These are phyloP conservation scores for Smutsia temminckii DNA, from an alignment of 2,797 vertebrate species.

Conservation along the genomic window DNA sequence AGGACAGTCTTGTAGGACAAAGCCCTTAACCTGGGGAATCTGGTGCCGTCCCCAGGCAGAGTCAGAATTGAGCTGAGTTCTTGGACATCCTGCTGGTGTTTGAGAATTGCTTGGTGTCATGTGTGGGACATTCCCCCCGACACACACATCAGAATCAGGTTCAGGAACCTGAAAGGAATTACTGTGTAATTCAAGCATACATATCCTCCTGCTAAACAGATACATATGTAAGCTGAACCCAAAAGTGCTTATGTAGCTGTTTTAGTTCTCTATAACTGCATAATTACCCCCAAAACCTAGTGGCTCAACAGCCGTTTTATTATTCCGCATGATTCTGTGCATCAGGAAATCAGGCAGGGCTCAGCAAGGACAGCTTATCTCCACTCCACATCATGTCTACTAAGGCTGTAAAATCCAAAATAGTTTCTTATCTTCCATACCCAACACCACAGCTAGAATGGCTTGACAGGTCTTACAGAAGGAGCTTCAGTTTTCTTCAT, in stretches of 20 bases:
- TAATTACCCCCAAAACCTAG: background rate
- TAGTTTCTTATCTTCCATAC: background rate
- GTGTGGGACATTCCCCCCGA: too few species aligned
- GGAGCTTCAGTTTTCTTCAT: background rate
- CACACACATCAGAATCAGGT: too few species aligned
- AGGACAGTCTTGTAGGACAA: too few species aligned
- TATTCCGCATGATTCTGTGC: background rate
- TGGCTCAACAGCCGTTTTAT: background rate
- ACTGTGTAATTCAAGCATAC: background rate
- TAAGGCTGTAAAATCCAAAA: background rate
- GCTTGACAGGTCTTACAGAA: background rate
- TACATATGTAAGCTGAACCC: background rate
- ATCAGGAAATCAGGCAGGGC: background rate
- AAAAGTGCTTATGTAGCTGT: background rate
- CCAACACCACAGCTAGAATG: background rate
- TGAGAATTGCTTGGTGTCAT: too few species aligned
- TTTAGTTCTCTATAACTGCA: background rate
- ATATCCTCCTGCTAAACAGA: slow-evolving; percentile 31
- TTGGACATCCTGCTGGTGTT: too few species aligned
- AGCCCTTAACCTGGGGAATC: too few species aligned
- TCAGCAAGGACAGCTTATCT: background rate
- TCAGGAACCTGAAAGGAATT: too few species aligned
- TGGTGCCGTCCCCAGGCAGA: too few species aligned
- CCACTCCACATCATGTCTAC: fast-evolving
- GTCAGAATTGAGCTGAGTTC: too few species aligned